Conservation (phyloP, 1,140 invertebrate species). For the Drosophila arawakana region DNA sequence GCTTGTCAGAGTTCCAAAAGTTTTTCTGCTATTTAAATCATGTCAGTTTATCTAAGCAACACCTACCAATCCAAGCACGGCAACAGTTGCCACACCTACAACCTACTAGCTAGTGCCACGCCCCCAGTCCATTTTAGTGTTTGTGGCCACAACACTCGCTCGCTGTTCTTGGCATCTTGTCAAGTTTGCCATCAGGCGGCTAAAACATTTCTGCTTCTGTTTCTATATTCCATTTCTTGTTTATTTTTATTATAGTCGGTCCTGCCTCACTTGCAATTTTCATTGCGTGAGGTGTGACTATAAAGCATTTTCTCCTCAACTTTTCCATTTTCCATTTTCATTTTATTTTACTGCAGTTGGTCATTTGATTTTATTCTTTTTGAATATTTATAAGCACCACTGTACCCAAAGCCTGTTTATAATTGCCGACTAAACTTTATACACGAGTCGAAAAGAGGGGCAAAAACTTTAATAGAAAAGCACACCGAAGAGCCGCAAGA, state of each 20-base stretch:
- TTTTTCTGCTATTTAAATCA: slow-evolving; percentile 82
- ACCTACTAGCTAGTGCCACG: slow-evolving; percentile 17
- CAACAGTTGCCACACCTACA: slow-evolving; percentile 74
- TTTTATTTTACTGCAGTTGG: slow-evolving; percentile 34
- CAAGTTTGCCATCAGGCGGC: slow-evolving; percentile 61
- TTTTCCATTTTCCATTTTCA: slow-evolving; percentile 11
- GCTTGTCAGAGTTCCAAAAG: slow-evolving; percentile 61
- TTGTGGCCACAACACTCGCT: slow-evolving; percentile 53
- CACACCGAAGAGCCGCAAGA: not conserved
- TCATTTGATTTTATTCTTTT: slow-evolving; percentile 24
- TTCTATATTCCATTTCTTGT: not conserved
- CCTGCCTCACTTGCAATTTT: slow-evolving; percentile 58
- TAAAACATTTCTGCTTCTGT: slow-evolving; percentile 38
- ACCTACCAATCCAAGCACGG: slow-evolving; percentile 38
- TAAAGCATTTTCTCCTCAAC: slow-evolving; percentile 48
- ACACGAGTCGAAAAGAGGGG: not conserved
- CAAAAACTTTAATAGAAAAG: not conserved
- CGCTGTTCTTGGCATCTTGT: slow-evolving; percentile 78
- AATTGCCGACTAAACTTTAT: not conserved
- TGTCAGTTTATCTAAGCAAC: slow-evolving; percentile 80
- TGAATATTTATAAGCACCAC: slow-evolving; percentile 2
- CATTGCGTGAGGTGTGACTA: slow-evolving; percentile 57
- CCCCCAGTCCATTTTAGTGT: slow-evolving; percentile 23
- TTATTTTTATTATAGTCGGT: not conserved
- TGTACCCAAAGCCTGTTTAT: not conserved